These are phyloP conservation scores for Proteles cristata DNA, from an alignment of 2,113 vertebrate genomes.

Conservation along the genomic window DNA sequence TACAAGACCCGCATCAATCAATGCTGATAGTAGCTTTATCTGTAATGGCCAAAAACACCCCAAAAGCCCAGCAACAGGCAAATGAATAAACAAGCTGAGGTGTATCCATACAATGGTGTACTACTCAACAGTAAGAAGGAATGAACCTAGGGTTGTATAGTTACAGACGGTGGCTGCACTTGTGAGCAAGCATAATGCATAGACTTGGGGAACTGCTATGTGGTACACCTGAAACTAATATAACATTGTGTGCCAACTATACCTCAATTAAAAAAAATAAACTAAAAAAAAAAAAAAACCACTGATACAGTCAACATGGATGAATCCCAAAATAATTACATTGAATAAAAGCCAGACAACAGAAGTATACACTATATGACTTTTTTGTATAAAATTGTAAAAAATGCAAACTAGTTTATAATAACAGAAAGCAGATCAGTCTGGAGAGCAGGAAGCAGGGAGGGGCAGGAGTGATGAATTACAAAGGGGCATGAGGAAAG, in stretches of 20 bases:
- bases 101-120: not conserved
- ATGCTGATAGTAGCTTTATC: not conserved
- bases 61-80: not conserved
- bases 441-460: not conserved
- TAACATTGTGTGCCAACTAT: not conserved
- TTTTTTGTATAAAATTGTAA: not conserved
- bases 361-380: not conserved
- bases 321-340: not conserved
- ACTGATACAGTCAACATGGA: not conserved
- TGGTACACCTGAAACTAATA: not conserved
- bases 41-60: constrained; percentile 36
- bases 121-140: not conserved
- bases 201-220: not conserved
- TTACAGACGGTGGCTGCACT: not conserved
- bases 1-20: not conserved
- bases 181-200: not conserved
- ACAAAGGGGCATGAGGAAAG: not conserved
- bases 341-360: not conserved
- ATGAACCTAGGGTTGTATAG: not conserved
- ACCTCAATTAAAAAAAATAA: not conserved
- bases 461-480: not conserved
- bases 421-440: not conserved
- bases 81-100: constrained; percentile 15
- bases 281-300: not conserved
- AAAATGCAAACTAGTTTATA: not conserved